phyloP scores from a whole-genome alignment of 2,797 vertebrate genomes.

The Triplophysa bombifrons region DNA sequence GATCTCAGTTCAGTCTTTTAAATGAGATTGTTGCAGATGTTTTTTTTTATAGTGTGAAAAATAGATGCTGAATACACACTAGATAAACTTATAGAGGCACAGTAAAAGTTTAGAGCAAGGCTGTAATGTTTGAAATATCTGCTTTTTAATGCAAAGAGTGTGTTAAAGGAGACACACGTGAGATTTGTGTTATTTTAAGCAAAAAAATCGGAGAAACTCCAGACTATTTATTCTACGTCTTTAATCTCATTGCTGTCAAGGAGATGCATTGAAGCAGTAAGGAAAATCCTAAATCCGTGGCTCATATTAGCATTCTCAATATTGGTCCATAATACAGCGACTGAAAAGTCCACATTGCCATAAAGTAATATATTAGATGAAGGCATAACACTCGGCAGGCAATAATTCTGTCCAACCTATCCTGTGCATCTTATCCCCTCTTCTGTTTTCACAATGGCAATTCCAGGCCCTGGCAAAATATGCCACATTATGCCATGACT shows the following conservation, averaged over 20 bases:
- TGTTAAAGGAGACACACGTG: neutral
- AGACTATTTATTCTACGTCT: neutral
- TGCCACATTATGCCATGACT: slow-evolving; percentile 47
- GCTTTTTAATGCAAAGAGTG: too few relatives aligned
- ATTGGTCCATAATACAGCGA: neutral
- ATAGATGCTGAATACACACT: too few relatives aligned
- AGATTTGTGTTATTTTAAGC: neutral
- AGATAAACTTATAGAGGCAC: neutral
- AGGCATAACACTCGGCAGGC: neutral
- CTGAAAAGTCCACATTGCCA: neutral
- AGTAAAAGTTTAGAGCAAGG: too few relatives aligned
- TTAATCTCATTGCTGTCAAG: neutral
- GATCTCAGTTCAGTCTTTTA: too few relatives aligned
- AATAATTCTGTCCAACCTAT: neutral
- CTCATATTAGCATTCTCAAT: neutral
- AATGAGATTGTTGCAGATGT: too few relatives aligned
- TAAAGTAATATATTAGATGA: neutral
- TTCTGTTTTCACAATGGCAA: slow-evolving; percentile 35
- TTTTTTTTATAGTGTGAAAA: too few relatives aligned
- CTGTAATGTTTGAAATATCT: too few relatives aligned
- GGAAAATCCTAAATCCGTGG: neutral
- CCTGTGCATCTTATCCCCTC: slow-evolving; percentile 2
- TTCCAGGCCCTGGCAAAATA: slow-evolving; percentile 31
- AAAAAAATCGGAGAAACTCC: neutral
- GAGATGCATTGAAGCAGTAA: neutral